A percentile compares a stretch with the other conserved stretches of the same genome.
Conservation (phyloP, 2,888 invertebrate species). For the Lasioglossum morio region DNA sequence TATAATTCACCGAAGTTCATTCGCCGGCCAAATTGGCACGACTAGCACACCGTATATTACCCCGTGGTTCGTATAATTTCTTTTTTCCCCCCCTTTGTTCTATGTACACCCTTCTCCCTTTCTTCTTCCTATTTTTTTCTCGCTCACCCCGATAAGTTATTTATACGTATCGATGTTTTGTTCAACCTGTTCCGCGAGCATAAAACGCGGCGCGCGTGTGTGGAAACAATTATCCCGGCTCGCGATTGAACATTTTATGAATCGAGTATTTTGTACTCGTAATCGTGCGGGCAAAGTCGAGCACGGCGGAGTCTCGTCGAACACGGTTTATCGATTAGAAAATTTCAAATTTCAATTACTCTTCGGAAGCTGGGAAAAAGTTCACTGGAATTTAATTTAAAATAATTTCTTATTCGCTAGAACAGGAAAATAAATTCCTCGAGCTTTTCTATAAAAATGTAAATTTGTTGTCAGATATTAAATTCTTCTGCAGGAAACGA, state of each 20-base stretch:
- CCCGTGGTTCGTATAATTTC: conserved; percentile 19
- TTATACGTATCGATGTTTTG: conserved; percentile 19
- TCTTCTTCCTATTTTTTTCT: neutral
- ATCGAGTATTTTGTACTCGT: conserved; percentile 1
- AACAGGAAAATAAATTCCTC: neutral
- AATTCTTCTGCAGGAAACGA: neutral
- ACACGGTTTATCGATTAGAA: neutral
- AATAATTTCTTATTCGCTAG: neutral
- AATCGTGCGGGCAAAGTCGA: neutral
- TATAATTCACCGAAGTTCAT: conserved; percentile 38
- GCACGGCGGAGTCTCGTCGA: neutral
- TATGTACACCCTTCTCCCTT: neutral
- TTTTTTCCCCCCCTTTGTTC: conserved; percentile 1
- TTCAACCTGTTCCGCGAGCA: neutral
- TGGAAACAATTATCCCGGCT: neutral
- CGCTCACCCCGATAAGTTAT: conserved; percentile 10
- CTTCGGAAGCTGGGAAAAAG: neutral
- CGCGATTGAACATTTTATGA: neutral
- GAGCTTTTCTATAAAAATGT: neutral
- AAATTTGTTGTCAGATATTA: neutral
- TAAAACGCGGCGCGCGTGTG: neutral
- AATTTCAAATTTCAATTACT: neutral
- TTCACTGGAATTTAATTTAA: neutral
- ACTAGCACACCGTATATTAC: conserved; percentile 26
- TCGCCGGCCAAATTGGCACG: conserved; percentile 37